phyloP scores from a whole-genome alignment of 2,113 vertebrate genomes.

The Dasypus novemcinctus region DNA sequence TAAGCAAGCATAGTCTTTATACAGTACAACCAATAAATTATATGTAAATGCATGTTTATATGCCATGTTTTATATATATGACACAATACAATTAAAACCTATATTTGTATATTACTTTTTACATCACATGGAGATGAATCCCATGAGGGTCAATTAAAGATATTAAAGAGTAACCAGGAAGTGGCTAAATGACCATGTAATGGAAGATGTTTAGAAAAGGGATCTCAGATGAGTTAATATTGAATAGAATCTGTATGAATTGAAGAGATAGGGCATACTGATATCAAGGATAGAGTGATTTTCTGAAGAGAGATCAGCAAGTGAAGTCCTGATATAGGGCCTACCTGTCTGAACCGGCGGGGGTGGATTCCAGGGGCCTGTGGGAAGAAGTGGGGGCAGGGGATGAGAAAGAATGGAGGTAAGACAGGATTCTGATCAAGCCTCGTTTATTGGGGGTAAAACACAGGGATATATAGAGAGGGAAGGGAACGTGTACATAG shows the following conservation, averaged over 20 bases:
- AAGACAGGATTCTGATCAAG: too few species aligned
- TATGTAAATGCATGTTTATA: background rate
- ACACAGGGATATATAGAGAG: too few species aligned
- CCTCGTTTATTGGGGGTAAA: too few species aligned
- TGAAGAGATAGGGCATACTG: background rate
- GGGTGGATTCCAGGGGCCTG: too few species aligned
- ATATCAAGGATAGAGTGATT: background rate
- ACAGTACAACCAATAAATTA: background rate
- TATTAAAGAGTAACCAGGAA: background rate
- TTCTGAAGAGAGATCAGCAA: background rate
- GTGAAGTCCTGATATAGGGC: background rate
- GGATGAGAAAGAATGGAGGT: too few species aligned
- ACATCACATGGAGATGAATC: background rate
- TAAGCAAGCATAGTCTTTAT: background rate
- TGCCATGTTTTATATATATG: background rate
- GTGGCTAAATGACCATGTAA: background rate
- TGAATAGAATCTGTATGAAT: background rate
- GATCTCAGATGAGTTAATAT: background rate
- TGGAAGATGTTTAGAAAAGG: background rate
- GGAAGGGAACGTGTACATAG: too few species aligned
- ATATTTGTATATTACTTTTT: background rate
- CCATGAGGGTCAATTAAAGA: background rate
- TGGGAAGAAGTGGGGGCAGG: too few species aligned
- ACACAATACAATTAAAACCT: background rate
- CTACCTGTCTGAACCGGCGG: too few species aligned